Evolutionary conservation across 2,888 invertebrate genomes (phyloP).

Genomic region (Acheta domesticus): DNA sequence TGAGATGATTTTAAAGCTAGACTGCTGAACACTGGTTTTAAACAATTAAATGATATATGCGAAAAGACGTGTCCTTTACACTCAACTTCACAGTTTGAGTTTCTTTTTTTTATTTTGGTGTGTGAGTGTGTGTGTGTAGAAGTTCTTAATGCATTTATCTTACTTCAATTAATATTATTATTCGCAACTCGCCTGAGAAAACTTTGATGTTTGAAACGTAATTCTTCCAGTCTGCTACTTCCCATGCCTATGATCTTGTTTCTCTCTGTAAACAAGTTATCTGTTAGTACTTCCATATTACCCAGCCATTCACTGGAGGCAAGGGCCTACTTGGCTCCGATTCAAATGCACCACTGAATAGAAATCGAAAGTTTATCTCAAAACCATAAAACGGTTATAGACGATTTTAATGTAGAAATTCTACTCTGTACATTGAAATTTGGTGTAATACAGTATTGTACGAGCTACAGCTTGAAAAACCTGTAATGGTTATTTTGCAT

Average conservation of each 20-base stretch:
- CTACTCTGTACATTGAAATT: background rate
- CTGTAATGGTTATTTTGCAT: background rate
- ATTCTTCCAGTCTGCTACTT: background rate
- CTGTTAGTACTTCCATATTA: background rate
- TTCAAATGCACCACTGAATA: background rate
- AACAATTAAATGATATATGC: too few species aligned
- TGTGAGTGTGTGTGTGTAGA: too few species aligned
- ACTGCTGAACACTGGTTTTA: too few species aligned
- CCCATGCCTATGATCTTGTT: background rate
- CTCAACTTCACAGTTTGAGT: too few species aligned
- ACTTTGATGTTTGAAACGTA: background rate
- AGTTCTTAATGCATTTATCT: too few species aligned
- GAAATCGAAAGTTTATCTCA: background rate
- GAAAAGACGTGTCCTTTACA: too few species aligned
- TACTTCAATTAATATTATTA: too few species aligned
- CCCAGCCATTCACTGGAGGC: background rate
- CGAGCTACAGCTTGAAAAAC: background rate
- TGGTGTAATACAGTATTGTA: constrained; percentile 5
- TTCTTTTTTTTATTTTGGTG: too few species aligned
- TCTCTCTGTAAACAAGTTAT: background rate
- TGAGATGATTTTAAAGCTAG: too few species aligned
- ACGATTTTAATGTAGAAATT: background rate
- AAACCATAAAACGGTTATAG: background rate
- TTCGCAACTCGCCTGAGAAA: too few species aligned
- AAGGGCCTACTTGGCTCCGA: background rate